Conservation (phyloP, 2,888 invertebrate species). For the Tortricodes alternella region DNA sequence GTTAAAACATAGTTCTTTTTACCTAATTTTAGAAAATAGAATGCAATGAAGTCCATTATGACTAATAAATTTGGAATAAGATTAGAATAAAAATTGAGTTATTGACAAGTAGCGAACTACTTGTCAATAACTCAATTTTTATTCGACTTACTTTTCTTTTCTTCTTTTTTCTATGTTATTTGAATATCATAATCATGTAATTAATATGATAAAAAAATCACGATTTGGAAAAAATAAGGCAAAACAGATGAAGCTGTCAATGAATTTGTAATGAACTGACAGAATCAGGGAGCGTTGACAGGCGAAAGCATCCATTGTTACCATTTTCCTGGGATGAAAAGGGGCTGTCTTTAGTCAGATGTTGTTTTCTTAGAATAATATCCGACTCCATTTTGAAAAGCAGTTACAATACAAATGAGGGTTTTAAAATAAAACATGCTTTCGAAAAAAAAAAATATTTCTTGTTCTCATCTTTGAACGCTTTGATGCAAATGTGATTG, state of each 20-base stretch:
- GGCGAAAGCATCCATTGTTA: conserved; percentile 61
- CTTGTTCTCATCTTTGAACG: neutral
- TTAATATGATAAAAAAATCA: neutral
- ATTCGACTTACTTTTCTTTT: too few species aligned
- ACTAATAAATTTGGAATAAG: too few species aligned
- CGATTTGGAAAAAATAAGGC: neutral
- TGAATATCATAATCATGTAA: too few species aligned
- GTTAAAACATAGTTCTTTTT: too few species aligned
- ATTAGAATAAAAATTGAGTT: too few species aligned
- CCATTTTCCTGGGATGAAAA: conserved; percentile 53
- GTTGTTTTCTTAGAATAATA: conserved; percentile 45
- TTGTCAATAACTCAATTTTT: too few species aligned
- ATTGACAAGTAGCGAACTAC: too few species aligned
- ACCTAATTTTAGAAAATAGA: too few species aligned
- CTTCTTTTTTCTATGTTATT: too few species aligned
- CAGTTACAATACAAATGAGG: conserved; percentile 48
- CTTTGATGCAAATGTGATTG: conserved; percentile 3
- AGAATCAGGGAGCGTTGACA: conserved; percentile 54
- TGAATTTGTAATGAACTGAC: conserved; percentile 45
- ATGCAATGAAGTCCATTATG: too few species aligned
- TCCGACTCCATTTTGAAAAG: conserved; percentile 43
- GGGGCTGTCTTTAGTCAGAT: conserved; percentile 49
- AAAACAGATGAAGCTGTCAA: conserved; percentile 23
- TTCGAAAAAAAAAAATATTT: conserved; percentile 28
- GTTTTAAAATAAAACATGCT: conserved; percentile 50